Conservation (phyloP, 2,888 invertebrate species). For the Lydus trimaculatus region DNA sequence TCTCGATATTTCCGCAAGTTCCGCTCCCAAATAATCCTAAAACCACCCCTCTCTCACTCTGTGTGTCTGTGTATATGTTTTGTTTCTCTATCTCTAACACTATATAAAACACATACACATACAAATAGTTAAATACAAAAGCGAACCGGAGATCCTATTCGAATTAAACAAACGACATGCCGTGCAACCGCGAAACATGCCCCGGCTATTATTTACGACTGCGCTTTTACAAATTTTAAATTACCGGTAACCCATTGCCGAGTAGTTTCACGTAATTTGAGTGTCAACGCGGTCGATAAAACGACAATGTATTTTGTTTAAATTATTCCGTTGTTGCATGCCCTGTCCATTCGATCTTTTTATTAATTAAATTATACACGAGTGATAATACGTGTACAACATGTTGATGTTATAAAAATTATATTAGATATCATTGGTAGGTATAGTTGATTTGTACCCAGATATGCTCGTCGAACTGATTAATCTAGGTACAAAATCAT, state of each 20-base stretch:
- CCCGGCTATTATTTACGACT: constrained; percentile 42
- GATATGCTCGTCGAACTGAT: background rate
- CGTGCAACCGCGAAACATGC: constrained; percentile 47
- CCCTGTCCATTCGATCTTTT: background rate
- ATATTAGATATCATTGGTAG: background rate
- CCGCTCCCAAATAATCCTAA: constrained; percentile 56
- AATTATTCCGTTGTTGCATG: constrained; percentile 29
- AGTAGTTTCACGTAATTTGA: constrained; percentile 33
- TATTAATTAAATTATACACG: constrained; percentile 6
- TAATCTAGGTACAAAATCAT: background rate
- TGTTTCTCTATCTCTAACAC: too few species aligned
- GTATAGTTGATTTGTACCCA: background rate
- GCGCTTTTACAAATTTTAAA: constrained; percentile 41
- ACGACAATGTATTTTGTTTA: constrained; percentile 26
- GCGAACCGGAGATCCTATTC: constrained; percentile 49
- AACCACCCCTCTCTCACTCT: background rate
- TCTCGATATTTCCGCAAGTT: constrained; percentile 59
- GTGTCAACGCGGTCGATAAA: constrained; percentile 32
- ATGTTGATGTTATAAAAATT: constrained; percentile 2
- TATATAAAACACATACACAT: background rate
- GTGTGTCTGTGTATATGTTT: too few species aligned
- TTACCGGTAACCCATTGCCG: constrained; percentile 30
- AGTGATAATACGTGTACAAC: background rate
- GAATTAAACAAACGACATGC: constrained; percentile 49
- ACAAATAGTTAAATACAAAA: constrained; percentile 29